Evolutionary conservation across 2,113 vertebrate genomes (phyloP), one percentile per base, ranked within the genome.

Genomic region (Etheostoma spectabile): DNA sequence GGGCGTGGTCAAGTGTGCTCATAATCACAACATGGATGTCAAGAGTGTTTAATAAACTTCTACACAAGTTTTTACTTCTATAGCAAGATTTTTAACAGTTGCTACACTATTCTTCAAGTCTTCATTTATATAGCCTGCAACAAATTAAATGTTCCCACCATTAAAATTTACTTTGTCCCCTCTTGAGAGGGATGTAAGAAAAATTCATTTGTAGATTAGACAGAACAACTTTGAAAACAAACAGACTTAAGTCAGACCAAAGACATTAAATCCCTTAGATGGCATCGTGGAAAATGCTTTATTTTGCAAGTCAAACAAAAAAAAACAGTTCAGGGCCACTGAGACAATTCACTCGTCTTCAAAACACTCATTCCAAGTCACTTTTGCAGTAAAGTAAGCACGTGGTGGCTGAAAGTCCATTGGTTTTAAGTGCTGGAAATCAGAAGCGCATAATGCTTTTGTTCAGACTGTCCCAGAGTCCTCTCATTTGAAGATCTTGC

Each of bases 401-500:
- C 88, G 53, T 84, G 74, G 83, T 85, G 81, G 86, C 77, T 84
- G 60, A 85, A 90, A 91, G 94, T 95, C 90, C 82, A 38, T 89
- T 64, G 30, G 65, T 83, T 89, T 82, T 57, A 82, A 81, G 84
- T 83, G 82, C 77, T 33, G 66, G 77, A 76, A 81, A 81, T 88
- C 84, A 74, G 80, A 86, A 64, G 76, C 74, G 62, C 49, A 64
- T 48, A 86, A 75, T 87, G 87, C 91, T 82, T 86, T 83, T 14
- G 45, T 88, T 86, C 22, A 60, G 21, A 69, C 35, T 45, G 61
- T 80, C 67, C 83, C 79, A 61, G 69, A 63, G 82, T 87, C 82
- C 85, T 79, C 84, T 98, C 94, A 97, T 90, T 98, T 98, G 95
- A 97, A 98, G 94, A 97, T 81, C 94, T 97, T 98, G 93, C 97